Percentiles rank a stretch among this genome's conserved stretches.
Conservation (phyloP, 2,113 vertebrate species). For the Lophochroa leadbeateri region DNA sequence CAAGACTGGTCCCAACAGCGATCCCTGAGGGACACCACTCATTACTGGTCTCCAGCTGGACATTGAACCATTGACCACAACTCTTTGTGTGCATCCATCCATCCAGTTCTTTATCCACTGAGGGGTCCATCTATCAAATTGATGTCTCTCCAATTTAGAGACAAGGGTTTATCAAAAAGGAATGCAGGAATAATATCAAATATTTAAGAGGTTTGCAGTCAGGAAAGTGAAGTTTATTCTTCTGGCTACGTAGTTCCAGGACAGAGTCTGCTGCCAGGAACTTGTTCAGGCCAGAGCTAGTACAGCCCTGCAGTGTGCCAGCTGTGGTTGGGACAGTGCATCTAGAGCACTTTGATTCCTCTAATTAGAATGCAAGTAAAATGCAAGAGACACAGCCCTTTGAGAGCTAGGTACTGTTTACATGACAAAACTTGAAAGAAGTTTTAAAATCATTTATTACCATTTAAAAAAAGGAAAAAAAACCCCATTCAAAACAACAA, state of each 20-base stretch:
- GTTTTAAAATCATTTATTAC: neutral
- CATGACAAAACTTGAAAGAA: neutral
- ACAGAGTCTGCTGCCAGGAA: neutral
- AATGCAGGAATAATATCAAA: neutral
- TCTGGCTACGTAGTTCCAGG: neutral
- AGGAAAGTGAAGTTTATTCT: neutral
- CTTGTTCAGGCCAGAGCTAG: neutral
- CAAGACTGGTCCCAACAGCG: no score
- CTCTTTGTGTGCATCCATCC: no score
- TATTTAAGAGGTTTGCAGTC: neutral
- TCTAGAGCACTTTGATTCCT: neutral
- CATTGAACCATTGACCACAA: no score
- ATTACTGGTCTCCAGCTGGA: no score
- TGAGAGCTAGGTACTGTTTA: neutral
- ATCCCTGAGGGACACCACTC: no score
- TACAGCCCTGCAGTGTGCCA: rapidly evolving
- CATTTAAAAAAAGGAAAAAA: neutral
- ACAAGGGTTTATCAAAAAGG: neutral
- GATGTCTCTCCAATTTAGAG: no score
- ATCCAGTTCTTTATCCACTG: no score
- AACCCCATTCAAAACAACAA: neutral
- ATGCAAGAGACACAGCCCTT: neutral
- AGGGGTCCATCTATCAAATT: no score
- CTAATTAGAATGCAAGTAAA: neutral
- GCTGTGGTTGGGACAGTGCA: neutral